A percentile compares a stretch with the other conserved stretches of the same genome.
These are phyloP conservation scores for Eumerus sabulonum DNA, from an alignment of 2,888 invertebrate species.

Conservation along the genomic window DNA sequence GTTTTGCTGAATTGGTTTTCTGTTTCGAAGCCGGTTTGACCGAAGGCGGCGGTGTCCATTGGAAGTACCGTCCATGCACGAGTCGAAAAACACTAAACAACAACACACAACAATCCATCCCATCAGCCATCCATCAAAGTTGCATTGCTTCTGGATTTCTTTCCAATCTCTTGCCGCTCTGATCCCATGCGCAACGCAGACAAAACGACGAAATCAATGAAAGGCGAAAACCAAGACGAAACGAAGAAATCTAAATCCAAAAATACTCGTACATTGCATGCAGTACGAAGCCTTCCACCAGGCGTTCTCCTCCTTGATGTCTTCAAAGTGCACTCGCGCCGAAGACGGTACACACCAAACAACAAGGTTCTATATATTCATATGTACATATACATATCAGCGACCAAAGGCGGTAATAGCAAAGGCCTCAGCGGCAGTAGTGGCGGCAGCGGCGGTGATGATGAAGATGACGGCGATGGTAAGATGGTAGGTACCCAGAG, in stretches of 20 bases:
- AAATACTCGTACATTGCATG: constrained; percentile 1
- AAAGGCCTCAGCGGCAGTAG: no score
- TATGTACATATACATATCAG: no score
- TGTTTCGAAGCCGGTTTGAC: constrained; percentile 33
- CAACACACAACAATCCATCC: neutral
- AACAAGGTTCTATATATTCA: no score
- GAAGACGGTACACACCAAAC: constrained; percentile 54
- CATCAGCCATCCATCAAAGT: constrained; percentile 31
- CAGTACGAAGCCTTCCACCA: no score
- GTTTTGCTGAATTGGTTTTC: no score
- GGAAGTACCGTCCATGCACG: neutral
- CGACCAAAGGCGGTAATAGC: no score
- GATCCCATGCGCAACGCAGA: neutral
- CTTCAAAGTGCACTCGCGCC: neutral
- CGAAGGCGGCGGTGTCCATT: constrained; percentile 3
- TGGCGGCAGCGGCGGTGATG: neutral
- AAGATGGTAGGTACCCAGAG: no score
- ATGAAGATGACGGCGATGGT: no score
- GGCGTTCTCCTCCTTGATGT: no score
- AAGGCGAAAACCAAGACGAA: constrained; percentile 12
- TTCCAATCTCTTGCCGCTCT: neutral
- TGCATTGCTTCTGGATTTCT: constrained; percentile 34
- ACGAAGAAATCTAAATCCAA: neutral
- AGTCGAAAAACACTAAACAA: neutral
- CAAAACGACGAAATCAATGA: neutral